These are phyloP conservation scores for Natator depressus DNA, from an alignment of 2,113 vertebrate genomes.

Conservation along the genomic window DNA sequence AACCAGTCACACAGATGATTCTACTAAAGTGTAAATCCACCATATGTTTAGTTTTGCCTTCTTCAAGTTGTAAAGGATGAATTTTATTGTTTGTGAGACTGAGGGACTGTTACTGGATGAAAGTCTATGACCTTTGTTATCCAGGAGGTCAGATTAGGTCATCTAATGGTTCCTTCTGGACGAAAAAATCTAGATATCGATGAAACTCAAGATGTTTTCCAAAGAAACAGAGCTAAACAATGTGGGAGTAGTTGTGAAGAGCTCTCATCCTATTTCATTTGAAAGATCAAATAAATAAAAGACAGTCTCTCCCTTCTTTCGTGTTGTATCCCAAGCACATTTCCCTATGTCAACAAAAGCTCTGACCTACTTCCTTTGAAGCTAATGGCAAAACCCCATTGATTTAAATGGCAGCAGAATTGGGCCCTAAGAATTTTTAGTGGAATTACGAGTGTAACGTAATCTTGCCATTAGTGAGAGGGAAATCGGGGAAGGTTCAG, in stretches of 20 bases:
- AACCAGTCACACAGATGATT: neutral
- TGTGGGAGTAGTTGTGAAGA: neutral
- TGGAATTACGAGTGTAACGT: rapidly evolving
- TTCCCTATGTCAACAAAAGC: neutral
- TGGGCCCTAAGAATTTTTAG: neutral
- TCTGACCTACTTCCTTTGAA: neutral
- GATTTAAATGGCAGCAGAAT: neutral
- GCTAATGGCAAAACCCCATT: neutral
- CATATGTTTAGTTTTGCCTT: neutral
- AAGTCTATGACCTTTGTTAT: neutral
- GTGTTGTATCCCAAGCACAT: neutral
- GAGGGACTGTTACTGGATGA: neutral
- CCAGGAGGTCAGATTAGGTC: neutral
- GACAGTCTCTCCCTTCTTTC: neutral
- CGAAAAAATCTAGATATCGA: neutral
- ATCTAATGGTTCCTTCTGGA: neutral
- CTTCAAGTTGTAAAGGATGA: neutral
- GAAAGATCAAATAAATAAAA: neutral
- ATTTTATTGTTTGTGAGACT: neutral
- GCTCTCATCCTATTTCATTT: neutral
- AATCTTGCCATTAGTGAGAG: neutral
- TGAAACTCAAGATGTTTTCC: neutral
- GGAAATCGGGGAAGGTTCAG: neutral
- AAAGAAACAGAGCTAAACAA: neutral
- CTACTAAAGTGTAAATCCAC: neutral